Conservation (phyloP, 1,140 invertebrate genomes). For the Drosophila subobscura region DNA sequence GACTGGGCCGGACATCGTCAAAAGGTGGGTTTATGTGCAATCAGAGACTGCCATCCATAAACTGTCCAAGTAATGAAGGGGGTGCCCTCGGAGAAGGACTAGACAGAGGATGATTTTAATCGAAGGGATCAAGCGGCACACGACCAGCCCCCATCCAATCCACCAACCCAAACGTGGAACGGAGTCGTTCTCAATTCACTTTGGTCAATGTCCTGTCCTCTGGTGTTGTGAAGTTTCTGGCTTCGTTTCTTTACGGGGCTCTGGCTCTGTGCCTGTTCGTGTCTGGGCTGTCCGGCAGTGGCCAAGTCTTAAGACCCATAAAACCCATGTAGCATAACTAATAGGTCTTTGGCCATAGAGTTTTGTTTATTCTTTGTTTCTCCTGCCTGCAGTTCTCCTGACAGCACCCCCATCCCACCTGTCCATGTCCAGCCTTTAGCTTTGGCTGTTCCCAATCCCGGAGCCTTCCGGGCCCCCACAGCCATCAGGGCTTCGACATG, state of each 20-base stretch:
- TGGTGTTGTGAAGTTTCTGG: neutral
- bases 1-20: slow-evolving; percentile 36
- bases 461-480: slow-evolving; percentile 1
- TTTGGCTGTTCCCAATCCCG: neutral
- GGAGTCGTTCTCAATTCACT: neutral
- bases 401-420: neutral
- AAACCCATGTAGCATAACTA: slow-evolving; percentile 73
- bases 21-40: slow-evolving; percentile 52
- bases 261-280: slow-evolving; percentile 17
- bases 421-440: neutral
- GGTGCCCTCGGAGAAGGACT: neutral
- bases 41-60: slow-evolving; percentile 45
- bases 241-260: neutral
- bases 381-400: neutral
- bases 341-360: slow-evolving; percentile 61
- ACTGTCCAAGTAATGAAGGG: slow-evolving; percentile 48
- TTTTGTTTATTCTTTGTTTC: slow-evolving; percentile 52
- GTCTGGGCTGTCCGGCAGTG: slow-evolving; percentile 38
- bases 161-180: neutral
- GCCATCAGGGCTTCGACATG: slow-evolving; percentile 14
- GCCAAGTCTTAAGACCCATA: slow-evolving; percentile 53
- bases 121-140: slow-evolving; percentile 41
- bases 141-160: slow-evolving; percentile 5
- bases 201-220: neutral
- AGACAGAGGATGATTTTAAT: slow-evolving; percentile 39